Conservation (phyloP, 1,140 invertebrate species). For the Vanessa tameamea region DNA sequence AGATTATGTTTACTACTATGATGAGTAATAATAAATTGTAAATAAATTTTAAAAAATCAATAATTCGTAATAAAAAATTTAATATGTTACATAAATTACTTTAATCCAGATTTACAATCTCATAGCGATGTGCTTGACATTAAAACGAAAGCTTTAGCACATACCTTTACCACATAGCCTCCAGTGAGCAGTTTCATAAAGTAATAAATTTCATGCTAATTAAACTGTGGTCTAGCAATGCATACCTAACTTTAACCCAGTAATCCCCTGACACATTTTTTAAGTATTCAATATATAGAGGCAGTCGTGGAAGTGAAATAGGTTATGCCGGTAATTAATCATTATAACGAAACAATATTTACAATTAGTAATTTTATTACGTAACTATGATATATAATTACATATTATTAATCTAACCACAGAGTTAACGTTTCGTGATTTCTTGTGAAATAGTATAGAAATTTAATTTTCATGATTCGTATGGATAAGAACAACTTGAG, state of each 20-base stretch:
- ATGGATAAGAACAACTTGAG: too few species aligned
- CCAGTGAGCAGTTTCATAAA: constrained; percentile 10
- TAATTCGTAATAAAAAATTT: too few species aligned
- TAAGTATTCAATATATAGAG: neutral
- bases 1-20: too few species aligned
- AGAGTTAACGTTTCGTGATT: too few species aligned
- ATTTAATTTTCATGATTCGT: too few species aligned
- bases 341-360: neutral
- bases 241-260: constrained; percentile 11
- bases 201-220: constrained; percentile 10
- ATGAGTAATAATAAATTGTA: too few species aligned
- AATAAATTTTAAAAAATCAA: too few species aligned
- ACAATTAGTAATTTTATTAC: too few species aligned
- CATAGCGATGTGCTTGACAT: neutral
- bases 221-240: constrained; percentile 7
- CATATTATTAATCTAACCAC: too few species aligned
- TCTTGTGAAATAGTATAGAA: too few species aligned
- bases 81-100: neutral
- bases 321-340: neutral
- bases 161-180: constrained; percentile 7
- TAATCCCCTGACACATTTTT: constrained; percentile 7
- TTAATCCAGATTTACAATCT: neutral
- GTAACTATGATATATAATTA: too few species aligned
- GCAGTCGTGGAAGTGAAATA: neutral
- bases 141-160: constrained; percentile 10